Percentiles rank a stretch among this genome's conserved stretches.
phyloP scores from a whole-genome alignment of 1,140 invertebrate genomes.

The Fragariocoptes setiger region DNA sequence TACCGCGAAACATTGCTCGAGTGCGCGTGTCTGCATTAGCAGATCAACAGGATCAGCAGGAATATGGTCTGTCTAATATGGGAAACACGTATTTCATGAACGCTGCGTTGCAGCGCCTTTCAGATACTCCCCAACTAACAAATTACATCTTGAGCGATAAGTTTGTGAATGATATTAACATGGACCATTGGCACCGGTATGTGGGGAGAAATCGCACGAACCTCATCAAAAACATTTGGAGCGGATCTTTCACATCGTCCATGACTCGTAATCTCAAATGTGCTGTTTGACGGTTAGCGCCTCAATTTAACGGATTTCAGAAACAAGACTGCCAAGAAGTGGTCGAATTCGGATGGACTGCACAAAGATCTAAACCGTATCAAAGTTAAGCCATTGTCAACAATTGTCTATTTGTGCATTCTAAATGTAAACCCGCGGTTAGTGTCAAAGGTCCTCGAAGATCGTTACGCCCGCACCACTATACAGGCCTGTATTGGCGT shows the following conservation, averaged over 20 bases:
- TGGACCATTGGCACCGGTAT: slow-evolving; percentile 28
- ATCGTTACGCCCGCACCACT: too few relatives aligned
- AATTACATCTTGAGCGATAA: slow-evolving; percentile 21
- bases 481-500: too few relatives aligned
- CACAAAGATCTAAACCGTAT: slow-evolving; percentile 32
- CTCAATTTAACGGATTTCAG: slow-evolving; percentile 26
- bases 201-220: slow-evolving; percentile 25
- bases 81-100: slow-evolving; percentile 34
- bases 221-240: slow-evolving; percentile 27
- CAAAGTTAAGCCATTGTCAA: slow-evolving; percentile 27
- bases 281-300: slow-evolving; percentile 25
- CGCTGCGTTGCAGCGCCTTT: slow-evolving; percentile 22
- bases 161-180: slow-evolving; percentile 25
- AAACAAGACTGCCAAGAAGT: slow-evolving; percentile 29
- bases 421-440: too few relatives aligned
- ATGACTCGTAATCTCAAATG: slow-evolving; percentile 27
- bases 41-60: too few relatives aligned
- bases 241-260: slow-evolving; percentile 19
- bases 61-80: slow-evolving; percentile 25
- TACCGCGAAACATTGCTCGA: too few relatives aligned
- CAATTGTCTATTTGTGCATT: too few relatives aligned
- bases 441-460: too few relatives aligned
- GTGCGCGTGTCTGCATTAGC: too few relatives aligned
- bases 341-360: slow-evolving; percentile 28
- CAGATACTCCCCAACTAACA: slow-evolving; percentile 20